Evolutionary conservation across 1,140 invertebrate species (phyloP).

Genomic region (Drosophila parvula): DNA sequence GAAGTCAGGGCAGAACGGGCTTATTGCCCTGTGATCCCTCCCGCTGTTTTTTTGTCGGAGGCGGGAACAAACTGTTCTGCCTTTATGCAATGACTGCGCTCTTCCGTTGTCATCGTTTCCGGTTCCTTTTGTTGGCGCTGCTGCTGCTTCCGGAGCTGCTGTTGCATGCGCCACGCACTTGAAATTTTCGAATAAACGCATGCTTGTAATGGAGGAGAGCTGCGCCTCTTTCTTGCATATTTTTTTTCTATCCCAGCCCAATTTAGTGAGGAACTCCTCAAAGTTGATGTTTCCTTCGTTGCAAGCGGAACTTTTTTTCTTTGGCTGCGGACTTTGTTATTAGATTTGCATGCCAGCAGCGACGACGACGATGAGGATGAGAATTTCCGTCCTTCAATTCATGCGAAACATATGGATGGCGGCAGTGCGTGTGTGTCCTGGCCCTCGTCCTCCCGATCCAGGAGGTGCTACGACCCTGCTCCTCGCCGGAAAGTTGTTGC

Average conservation of each 20-base stretch:
- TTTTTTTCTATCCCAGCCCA: constrained; percentile 17
- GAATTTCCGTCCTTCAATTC: constrained; percentile 46
- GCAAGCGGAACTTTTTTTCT: constrained; percentile 57
- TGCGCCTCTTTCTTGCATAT: not conserved
- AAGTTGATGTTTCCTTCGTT: constrained; percentile 49
- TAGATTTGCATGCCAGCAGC: constrained; percentile 65
- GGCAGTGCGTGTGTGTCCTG: constrained; percentile 16
- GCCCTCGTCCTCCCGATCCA: not conserved
- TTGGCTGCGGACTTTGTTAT: constrained; percentile 56
- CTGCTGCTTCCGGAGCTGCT: constrained; percentile 23
- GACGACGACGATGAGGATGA: constrained; percentile 33
- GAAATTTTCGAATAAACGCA: constrained; percentile 58
- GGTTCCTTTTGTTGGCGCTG: constrained; percentile 28
- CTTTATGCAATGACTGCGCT: constrained; percentile 62
- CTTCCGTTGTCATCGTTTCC: constrained; percentile 48
- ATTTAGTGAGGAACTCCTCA: constrained; percentile 51
- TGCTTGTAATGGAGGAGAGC: constrained; percentile 19
- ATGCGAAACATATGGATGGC: constrained; percentile 45
- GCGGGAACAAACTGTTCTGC: constrained; percentile 43
- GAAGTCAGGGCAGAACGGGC: constrained; percentile 15
- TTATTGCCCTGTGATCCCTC: constrained; percentile 8
- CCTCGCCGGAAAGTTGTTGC: constrained; percentile 45
- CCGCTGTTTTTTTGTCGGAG: constrained; percentile 4
- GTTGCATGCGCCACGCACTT: constrained; percentile 44
- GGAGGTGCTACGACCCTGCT: constrained; percentile 1